These are phyloP conservation scores for Zootoca vivipara DNA, from an alignment of 2,113 vertebrate species.

Conservation along the genomic window DNA sequence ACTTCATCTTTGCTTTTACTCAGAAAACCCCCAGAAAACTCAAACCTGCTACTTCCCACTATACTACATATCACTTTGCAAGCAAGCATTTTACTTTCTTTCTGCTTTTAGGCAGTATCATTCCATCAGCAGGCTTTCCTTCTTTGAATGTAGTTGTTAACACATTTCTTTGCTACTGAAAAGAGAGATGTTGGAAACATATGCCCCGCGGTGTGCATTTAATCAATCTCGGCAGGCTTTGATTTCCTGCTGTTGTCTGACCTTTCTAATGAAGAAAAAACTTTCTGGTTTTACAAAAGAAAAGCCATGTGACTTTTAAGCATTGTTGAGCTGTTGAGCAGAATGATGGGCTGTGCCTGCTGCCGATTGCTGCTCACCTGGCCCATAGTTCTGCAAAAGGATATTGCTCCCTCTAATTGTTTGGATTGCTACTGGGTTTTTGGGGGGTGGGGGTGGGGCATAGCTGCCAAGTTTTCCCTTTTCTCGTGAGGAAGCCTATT, in stretches of 20 bases:
- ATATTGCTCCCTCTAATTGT: too few relatives aligned
- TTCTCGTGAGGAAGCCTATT: too few relatives aligned
- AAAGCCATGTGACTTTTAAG: neutral
- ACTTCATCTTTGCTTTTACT: neutral
- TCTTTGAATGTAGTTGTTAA: neutral
- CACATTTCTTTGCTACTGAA: neutral
- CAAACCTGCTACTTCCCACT: neutral
- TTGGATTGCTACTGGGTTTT: too few relatives aligned
- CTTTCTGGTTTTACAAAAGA: neutral
- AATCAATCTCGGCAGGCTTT: neutral
- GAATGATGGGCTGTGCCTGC: neutral
- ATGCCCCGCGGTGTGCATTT: neutral
- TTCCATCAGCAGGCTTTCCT: neutral
- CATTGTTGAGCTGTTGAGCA: neutral
- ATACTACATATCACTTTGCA: neutral
- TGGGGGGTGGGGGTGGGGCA: too few relatives aligned
- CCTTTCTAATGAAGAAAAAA: conserved; percentile 2
- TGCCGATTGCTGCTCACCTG: too few relatives aligned
- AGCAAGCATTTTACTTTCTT: neutral
- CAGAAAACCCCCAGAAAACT: neutral
- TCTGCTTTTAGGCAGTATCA: neutral
- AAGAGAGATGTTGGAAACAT: neutral
- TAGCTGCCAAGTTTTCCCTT: too few relatives aligned
- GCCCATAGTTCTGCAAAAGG: too few relatives aligned
- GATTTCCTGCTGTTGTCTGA: neutral